phyloP scores from a whole-genome alignment of 2,888 invertebrate species.

The Anaspis maculata region DNA sequence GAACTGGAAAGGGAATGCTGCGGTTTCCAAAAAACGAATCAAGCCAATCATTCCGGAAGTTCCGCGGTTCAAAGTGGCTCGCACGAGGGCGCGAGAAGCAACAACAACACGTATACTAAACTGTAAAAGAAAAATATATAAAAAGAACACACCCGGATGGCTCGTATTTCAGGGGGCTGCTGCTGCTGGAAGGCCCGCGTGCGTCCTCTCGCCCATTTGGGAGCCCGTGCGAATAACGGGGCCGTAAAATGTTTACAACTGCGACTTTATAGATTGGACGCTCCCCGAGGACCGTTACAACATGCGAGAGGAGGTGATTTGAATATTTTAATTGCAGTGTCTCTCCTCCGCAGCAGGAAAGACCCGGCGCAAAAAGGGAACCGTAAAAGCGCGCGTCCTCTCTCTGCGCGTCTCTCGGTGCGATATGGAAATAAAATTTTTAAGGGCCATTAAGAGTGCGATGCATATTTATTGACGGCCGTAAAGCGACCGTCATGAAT shows the following conservation, averaged over 20 bases:
- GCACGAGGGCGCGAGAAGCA: too few species aligned
- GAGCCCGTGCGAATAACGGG: slow-evolving; percentile 15
- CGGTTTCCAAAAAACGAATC: too few species aligned
- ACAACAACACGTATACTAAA: too few species aligned
- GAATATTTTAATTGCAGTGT: slow-evolving; percentile 32
- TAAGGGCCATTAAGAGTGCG: slow-evolving; percentile 1
- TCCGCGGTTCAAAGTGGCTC: too few species aligned
- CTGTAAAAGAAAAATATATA: too few species aligned
- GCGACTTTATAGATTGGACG: slow-evolving; percentile 20
- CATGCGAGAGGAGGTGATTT: slow-evolving; percentile 25
- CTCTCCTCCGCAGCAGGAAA: slow-evolving; percentile 13
- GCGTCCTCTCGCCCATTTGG: slow-evolving; percentile 1
- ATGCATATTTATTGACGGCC: slow-evolving; percentile 2
- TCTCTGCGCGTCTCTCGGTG: too few species aligned
- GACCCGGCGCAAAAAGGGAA: not conserved
- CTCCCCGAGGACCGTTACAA: slow-evolving; percentile 20
- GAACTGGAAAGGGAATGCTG: too few species aligned
- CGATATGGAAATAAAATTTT: slow-evolving; percentile 2
- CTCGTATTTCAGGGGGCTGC: too few species aligned
- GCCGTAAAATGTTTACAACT: slow-evolving; percentile 27
- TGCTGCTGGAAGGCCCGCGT: too few species aligned
- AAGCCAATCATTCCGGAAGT: too few species aligned
- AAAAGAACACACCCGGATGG: too few species aligned
- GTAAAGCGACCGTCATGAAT: not conserved
- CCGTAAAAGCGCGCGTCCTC: too few species aligned